Conservation (phyloP, 2,797 vertebrate species). For the Nannoperca obscura region DNA sequence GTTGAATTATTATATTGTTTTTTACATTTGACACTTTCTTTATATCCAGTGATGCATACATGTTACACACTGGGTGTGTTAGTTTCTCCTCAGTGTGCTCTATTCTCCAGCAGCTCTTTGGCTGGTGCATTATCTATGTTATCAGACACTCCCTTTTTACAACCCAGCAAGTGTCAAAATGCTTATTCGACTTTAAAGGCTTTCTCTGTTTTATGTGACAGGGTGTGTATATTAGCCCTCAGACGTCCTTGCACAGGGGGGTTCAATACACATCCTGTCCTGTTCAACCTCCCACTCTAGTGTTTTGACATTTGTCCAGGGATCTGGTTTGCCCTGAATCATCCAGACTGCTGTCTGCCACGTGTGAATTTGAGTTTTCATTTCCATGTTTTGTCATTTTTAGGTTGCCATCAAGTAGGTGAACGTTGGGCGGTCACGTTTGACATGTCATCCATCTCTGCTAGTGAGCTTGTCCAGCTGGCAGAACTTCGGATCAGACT, state of each 20-base stretch:
- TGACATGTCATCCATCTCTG: conserved; percentile 90
- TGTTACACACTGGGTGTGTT: neutral
- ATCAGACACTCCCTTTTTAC: conserved; percentile 82
- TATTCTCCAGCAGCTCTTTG: conserved; percentile 40
- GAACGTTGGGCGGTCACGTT: conserved; percentile 88
- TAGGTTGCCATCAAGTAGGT: conserved; percentile 85
- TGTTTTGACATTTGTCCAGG: conserved; percentile 83
- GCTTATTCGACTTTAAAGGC: conserved; percentile 87
- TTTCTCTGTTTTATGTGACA: conserved; percentile 83
- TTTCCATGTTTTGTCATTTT: conserved; percentile 29
- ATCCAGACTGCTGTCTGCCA: conserved; percentile 17
- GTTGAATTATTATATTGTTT: neutral
- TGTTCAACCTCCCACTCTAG: conserved; percentile 55
- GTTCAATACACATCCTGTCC: conserved; percentile 88
- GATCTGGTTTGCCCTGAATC: conserved; percentile 57
- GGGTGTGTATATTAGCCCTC: conserved; percentile 87
- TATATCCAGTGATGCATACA: no score
- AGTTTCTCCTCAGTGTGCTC: conserved; percentile 30
- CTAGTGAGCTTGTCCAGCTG: conserved; percentile 83
- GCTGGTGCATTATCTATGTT: conserved; percentile 67
- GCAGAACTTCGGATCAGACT: conserved; percentile 87
- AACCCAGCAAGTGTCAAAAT: conserved; percentile 82
- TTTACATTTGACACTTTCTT: neutral
- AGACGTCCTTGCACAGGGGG: conserved; percentile 81
- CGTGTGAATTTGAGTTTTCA: conserved; percentile 27